Evolutionary conservation across 2,888 invertebrate species (phyloP).

Genomic region (Anoncus sp.): DNA sequence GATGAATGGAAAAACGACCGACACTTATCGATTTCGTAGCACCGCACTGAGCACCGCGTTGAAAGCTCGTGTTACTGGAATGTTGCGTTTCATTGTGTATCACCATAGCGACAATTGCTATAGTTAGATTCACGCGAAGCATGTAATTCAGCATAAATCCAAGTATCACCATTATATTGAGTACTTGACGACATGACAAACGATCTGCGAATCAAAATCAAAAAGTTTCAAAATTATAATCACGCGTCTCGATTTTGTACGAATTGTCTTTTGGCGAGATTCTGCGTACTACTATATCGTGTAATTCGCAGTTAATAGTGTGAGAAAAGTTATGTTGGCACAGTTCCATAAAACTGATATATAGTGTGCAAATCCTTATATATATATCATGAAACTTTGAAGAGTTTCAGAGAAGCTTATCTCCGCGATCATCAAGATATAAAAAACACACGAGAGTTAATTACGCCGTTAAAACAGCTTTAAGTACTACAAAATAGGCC

Average conservation of each 20-base stretch:
- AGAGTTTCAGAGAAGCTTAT: background rate
- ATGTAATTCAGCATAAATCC: slow-evolving; percentile 97
- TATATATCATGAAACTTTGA: background rate
- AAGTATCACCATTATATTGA: slow-evolving; percentile 93
- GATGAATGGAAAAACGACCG: slow-evolving; percentile 20
- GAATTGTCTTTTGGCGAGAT: slow-evolving; percentile 16
- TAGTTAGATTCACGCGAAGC: slow-evolving; percentile 93
- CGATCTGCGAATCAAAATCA: slow-evolving; percentile 85
- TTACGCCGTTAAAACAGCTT: background rate
- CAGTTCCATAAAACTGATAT: background rate
- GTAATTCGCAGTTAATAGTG: background rate
- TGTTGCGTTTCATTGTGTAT: slow-evolving; percentile 74
- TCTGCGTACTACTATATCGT: slow-evolving; percentile 14
- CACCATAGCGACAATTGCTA: slow-evolving; percentile 94
- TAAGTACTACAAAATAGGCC: background rate
- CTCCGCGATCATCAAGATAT: background rate
- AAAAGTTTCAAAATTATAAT: background rate
- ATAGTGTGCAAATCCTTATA: background rate
- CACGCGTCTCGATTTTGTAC: background rate
- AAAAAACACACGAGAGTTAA: background rate
- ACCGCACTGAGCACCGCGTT: slow-evolving; percentile 21
- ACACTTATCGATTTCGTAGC: background rate
- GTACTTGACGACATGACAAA: slow-evolving; percentile 91
- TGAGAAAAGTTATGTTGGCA: slow-evolving; percentile 35
- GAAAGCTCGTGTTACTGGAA: slow-evolving; percentile 57